Base-by-base conservation (phyloP, 1,140 invertebrate genomes). In the Micrasema minimum region DNA sequence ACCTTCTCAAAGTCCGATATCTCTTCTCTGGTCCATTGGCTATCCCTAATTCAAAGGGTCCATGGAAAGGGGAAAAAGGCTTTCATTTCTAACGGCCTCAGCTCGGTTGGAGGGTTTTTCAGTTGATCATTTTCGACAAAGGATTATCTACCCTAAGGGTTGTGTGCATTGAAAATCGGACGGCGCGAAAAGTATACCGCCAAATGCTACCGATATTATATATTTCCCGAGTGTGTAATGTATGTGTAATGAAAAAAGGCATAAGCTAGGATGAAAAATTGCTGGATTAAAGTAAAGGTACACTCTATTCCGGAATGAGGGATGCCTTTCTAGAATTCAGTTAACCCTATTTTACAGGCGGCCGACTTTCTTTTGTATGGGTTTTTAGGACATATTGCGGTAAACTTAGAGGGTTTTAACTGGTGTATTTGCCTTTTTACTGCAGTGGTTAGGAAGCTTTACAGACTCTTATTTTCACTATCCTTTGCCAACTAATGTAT, bases 181-280 rank as follows among this genome's bases (percentile, higher is more conserved):
- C 50, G 22, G 55, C 11, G 55, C 14, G 55, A 59, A 38, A 59
- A 59, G 55, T 41, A 11, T 59, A 11, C 16, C 22, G 14, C 37
- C n/a, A 43, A 59, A 59, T 59, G 35, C 22, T 59, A 11, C 37
- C 35, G 2, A 59, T 59, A n/a, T n/a, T n/a, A 59, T 59, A 43
- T 38, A 59, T 59, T 59, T 59, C 9, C 55, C 22, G 18, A 41
- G 18, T 59, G 37, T 20, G 18, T 12, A 59, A 59, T 20, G 55
- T 43, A 59, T 41, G 55, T 31, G 20, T 59, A 59, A 59, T 59
- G 55, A 59, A 59, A 59, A 51, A 59, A 41, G 37, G 55, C 55
- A 38, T 41, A 59, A 59, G 55, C 55, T 59, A 35, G 12, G 55
- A 59, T 59, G 55, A 59, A 59, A 59, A 59, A 59, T 59, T 59